Percentiles rank a stretch among this genome's conserved stretches.
These are phyloP conservation scores for Aplodontia rufa DNA, from an alignment of 2,113 vertebrate species.

Conservation along the genomic window DNA sequence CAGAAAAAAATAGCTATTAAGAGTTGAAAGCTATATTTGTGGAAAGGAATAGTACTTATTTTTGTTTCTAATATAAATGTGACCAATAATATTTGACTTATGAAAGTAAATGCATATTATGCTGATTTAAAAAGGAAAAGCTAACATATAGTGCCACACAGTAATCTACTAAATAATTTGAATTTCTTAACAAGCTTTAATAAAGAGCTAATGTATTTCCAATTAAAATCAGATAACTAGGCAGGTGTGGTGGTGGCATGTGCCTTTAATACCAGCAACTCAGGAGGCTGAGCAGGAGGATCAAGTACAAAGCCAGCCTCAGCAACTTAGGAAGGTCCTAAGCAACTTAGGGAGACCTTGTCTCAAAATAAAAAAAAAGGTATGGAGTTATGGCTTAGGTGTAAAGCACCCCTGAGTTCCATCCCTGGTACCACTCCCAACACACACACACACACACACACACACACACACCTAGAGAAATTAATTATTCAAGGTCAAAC, in stretches of 20 bases:
- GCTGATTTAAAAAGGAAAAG: conserved; percentile 1
- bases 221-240: conserved; percentile 37
- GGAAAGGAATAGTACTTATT: background rate
- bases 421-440: too few species aligned
- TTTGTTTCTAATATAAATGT: background rate
- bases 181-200: background rate
- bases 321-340: too few species aligned
- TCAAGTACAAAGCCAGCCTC: too few species aligned
- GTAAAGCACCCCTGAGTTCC: too few species aligned
- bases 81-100: background rate
- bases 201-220: background rate
- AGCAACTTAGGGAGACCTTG: too few species aligned
- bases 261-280: too few species aligned
- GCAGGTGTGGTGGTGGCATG: too few species aligned
- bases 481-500: background rate
- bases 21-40: background rate
- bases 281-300: too few species aligned
- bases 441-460: too few species aligned
- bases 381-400: too few species aligned
- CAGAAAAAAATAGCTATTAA: background rate
- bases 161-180: background rate
- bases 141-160: background rate
- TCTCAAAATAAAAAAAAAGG: too few species aligned
- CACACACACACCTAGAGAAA: background rate
- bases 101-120: background rate